phyloP scores from a whole-genome alignment of 2,113 vertebrate species.

The Nycticorax nycticorax region DNA sequence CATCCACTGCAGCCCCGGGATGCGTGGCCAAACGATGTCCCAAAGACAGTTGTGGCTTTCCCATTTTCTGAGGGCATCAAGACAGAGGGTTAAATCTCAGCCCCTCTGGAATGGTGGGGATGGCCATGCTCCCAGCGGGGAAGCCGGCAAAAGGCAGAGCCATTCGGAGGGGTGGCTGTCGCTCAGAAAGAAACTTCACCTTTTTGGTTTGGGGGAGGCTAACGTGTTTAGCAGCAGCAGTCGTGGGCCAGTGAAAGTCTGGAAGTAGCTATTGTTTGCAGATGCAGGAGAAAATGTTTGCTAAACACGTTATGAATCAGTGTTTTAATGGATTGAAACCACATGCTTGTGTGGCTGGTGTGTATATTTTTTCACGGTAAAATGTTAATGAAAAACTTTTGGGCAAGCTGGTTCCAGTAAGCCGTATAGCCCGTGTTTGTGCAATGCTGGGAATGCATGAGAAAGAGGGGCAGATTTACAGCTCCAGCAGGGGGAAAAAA shows the following conservation, averaged over 20 bases:
- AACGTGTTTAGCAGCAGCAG: neutral
- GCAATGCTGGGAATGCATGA: neutral
- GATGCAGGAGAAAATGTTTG: conserved; percentile 47
- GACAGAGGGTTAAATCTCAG: neutral
- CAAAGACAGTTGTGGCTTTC: neutral
- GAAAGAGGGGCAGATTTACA: neutral
- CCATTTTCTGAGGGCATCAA: neutral
- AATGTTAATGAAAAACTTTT: conserved; percentile 57
- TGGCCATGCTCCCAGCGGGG: neutral
- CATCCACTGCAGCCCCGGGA: neutral
- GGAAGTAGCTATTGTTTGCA: conserved; percentile 51
- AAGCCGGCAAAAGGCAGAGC: neutral
- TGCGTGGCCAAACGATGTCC: neutral
- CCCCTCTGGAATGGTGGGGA: neutral
- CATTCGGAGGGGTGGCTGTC: neutral
- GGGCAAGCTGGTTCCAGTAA: conserved; percentile 8
- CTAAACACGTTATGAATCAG: conserved; percentile 57
- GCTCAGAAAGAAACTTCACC: neutral
- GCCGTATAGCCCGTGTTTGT: neutral
- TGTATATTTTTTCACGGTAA: conserved; percentile 7
- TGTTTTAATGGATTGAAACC: conserved; percentile 50
- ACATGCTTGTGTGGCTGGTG: conserved; percentile 39
- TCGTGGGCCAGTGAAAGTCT: conserved; percentile 42
- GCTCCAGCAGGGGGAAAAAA: neutral
- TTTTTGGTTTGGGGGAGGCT: neutral